Percentiles rank a stretch among this genome's conserved stretches.
phyloP scores from a whole-genome alignment of 2,888 invertebrate genomes.

The Melanophora roralis region DNA sequence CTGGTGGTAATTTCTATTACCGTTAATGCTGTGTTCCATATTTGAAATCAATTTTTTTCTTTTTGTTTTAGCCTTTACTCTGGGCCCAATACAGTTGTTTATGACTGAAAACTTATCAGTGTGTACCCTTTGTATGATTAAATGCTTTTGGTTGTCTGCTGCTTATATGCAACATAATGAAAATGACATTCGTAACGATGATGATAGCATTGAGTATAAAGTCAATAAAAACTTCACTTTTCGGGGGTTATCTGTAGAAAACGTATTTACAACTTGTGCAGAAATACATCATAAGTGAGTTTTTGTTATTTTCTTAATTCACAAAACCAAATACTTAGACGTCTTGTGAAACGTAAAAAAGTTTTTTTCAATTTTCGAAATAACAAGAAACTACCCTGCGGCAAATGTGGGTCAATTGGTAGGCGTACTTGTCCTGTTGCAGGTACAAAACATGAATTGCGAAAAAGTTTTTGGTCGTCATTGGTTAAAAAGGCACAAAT shows the following conservation, averaged over 20 bases:
- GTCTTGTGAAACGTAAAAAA: neutral
- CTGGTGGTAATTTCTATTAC: neutral
- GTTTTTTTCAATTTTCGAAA: too few relatives aligned
- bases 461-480: too few relatives aligned
- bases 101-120: conserved; percentile 23
- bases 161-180: conserved; percentile 28
- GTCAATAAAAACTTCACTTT: conserved; percentile 48
- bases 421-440: too few relatives aligned
- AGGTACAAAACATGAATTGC: neutral
- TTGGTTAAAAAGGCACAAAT: too few relatives aligned
- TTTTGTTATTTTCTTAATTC: neutral
- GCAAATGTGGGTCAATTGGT: too few relatives aligned
- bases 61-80: conserved; percentile 46
- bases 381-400: too few relatives aligned
- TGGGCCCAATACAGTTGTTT: conserved; percentile 33
- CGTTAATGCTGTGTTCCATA: conserved; percentile 12
- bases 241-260: conserved; percentile 40
- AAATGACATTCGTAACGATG: conserved; percentile 49
- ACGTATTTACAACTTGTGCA: neutral
- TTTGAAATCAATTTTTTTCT: conserved; percentile 52
- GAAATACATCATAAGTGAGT: neutral
- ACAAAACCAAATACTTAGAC: neutral
- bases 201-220: conserved; percentile 41
- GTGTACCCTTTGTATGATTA: conserved; percentile 28
- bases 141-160: conserved; percentile 31